These are phyloP conservation scores for Silurus aristotelis DNA, from an alignment of 2,797 vertebrate genomes.

Conservation along the genomic window DNA sequence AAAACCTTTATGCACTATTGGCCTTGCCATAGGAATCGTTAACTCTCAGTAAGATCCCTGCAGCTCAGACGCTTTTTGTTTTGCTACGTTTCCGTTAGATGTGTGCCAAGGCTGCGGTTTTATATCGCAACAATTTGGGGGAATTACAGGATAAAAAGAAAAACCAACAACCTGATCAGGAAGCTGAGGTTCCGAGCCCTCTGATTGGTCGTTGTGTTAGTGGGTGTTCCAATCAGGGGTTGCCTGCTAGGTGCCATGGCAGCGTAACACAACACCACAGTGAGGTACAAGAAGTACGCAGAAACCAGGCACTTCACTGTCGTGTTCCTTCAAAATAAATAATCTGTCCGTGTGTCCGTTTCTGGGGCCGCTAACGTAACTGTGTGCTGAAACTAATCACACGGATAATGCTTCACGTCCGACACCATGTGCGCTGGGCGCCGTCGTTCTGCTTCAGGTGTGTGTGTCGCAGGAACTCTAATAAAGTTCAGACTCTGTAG, in stretches of 20 bases:
- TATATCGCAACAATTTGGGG: no score
- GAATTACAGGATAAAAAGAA: background rate
- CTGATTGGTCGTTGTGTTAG: background rate
- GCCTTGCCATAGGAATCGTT: slow-evolving; percentile 64
- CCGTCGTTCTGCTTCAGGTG: no score
- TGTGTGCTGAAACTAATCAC: background rate
- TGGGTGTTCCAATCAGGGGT: background rate
- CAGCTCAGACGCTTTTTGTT: background rate
- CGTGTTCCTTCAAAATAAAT: background rate
- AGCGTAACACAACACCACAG: background rate
- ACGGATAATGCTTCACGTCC: background rate
- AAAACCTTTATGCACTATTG: slow-evolving; percentile 81
- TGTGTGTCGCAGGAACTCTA: no score
- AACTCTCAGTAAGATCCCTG: background rate
- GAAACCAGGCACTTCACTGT: no score
- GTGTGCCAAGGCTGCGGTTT: background rate
- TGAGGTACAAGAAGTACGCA: background rate
- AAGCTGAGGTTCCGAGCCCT: background rate
- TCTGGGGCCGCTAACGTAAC: background rate
- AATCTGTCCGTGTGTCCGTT: no score
- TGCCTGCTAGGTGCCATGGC: background rate
- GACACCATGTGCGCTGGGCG: background rate
- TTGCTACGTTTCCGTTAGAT: background rate
- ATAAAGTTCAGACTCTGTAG: no score
- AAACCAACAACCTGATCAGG: background rate